Percentiles rank a stretch among this genome's conserved stretches.
These are phyloP conservation scores for Cheirogaleus medius DNA, from an alignment of 2,113 vertebrate genomes.

Conservation along the genomic window DNA sequence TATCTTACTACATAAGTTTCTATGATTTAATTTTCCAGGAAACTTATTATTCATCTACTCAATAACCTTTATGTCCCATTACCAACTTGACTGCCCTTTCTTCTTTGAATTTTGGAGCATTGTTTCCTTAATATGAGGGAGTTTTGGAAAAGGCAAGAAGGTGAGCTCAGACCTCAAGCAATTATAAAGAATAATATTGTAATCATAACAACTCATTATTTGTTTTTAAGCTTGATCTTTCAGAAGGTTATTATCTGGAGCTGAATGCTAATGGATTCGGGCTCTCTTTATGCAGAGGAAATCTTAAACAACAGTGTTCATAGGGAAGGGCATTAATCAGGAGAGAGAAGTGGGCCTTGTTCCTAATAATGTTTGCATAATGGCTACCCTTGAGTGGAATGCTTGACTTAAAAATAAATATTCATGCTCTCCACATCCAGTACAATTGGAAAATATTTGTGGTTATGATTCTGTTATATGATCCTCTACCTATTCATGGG, in stretches of 20 bases:
- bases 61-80: neutral
- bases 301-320: slow-evolving; percentile 54
- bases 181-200: slow-evolving; percentile 36
- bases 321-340: slow-evolving; percentile 70
- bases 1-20: neutral
- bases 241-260: slow-evolving; percentile 58
- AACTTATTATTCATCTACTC: neutral
- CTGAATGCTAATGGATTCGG: slow-evolving; percentile 60
- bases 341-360: slow-evolving; percentile 45
- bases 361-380: slow-evolving; percentile 73
- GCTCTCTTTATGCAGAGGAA: slow-evolving; percentile 54
- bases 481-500: neutral
- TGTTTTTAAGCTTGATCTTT: slow-evolving; percentile 64
- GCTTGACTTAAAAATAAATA: slow-evolving; percentile 66
- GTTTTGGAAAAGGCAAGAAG: slow-evolving; percentile 17
- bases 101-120: neutral
- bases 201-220: slow-evolving; percentile 64
- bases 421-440: slow-evolving; percentile 51
- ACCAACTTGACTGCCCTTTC: neutral
- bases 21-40: neutral
- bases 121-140: neutral
- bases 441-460: slow-evolving; percentile 52
- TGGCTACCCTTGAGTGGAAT: slow-evolving; percentile 62
- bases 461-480: slow-evolving; percentile 47
- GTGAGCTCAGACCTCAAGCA: slow-evolving; percentile 8